Conservation (phyloP, 2,113 vertebrate species). For the Otus sunia region DNA sequence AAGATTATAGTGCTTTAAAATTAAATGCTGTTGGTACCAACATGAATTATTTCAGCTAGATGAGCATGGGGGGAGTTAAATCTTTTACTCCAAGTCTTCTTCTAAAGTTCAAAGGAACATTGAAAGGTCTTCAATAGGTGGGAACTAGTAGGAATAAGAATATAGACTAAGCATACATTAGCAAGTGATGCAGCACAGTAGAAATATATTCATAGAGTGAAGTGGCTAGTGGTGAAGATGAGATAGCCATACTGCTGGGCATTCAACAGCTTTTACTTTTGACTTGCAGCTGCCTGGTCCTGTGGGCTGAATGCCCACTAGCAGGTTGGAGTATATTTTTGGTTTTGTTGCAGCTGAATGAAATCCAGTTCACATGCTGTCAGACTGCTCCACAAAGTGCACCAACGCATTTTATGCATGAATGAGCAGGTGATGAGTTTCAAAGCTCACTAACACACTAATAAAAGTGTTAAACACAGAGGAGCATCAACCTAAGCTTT, state of each 20-base stretch:
- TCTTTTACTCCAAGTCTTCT: not conserved
- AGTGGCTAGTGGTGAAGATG: not conserved
- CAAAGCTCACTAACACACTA: not conserved
- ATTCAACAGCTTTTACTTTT: not conserved
- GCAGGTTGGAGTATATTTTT: not conserved
- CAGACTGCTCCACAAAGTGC: not conserved
- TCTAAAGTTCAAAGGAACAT: not conserved
- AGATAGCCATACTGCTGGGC: not conserved
- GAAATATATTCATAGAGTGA: not conserved
- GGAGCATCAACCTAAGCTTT: not conserved
- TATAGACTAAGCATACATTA: not conserved
- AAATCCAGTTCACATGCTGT: not conserved
- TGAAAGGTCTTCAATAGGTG: not conserved
- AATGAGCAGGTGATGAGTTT: not conserved
- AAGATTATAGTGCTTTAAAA: not conserved
- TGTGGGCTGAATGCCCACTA: not conserved
- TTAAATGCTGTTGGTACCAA: not conserved
- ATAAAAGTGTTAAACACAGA: not conserved
- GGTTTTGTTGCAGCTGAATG: not conserved
- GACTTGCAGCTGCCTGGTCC: not conserved
- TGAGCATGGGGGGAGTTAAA: not conserved
- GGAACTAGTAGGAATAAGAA: not conserved
- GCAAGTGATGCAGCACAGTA: not conserved
- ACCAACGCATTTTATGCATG: accelerated
- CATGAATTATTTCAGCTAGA: not conserved